These are phyloP conservation scores for Cacatua alba DNA, from an alignment of 2,113 vertebrate species.

Conservation along the genomic window DNA sequence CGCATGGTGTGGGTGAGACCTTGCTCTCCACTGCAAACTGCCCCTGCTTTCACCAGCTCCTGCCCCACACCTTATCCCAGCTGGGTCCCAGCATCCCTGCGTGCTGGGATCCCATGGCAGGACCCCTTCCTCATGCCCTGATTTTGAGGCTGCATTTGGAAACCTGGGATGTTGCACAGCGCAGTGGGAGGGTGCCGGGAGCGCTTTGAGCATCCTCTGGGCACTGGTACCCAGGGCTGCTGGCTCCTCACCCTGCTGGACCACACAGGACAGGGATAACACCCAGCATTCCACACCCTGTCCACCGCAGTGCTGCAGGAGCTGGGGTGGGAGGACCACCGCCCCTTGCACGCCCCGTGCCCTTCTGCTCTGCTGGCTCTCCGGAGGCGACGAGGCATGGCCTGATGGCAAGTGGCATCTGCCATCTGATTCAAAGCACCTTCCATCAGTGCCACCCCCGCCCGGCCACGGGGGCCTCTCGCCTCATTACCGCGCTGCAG, in stretches of 20 bases:
- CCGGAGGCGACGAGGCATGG: slow-evolving; percentile 68
- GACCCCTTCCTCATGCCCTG: fast-evolving
- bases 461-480: slow-evolving; percentile 35
- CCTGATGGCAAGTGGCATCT: slow-evolving; percentile 78
- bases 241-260: neutral
- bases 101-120: fast-evolving
- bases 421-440: slow-evolving; percentile 79
- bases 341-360: neutral
- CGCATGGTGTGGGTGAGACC: neutral
- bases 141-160: neutral
- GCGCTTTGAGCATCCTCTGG: neutral
- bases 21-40: neutral
- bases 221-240: neutral
- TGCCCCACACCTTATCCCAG: neutral
- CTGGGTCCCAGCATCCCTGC: neutral
- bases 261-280: fast-evolving
- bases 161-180: neutral
- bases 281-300: neutral
- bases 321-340: neutral
- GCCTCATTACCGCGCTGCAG: slow-evolving; percentile 55
- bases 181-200: neutral
- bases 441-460: slow-evolving; percentile 70
- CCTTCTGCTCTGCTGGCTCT: slow-evolving; percentile 73
- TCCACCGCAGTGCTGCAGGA: fast-evolving
- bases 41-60: neutral